phyloP scores from a whole-genome alignment of 53 echinoderm and acorn worm species.

The Arbacia lixula region DNA sequence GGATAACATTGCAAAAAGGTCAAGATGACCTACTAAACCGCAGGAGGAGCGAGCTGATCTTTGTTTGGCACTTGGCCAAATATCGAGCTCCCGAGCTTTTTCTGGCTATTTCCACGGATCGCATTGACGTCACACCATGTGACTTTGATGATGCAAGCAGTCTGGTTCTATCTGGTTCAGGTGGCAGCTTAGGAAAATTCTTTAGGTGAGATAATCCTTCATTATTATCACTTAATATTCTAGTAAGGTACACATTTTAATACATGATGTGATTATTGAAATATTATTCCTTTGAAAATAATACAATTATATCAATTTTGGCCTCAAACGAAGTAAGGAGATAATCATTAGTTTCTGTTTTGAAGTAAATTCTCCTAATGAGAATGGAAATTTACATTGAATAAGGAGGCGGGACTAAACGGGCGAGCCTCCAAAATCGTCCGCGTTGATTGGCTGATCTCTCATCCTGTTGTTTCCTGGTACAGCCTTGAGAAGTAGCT shows the following conservation, averaged over 20 bases:
- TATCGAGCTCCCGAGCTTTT: slow-evolving; percentile 35
- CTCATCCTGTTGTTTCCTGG: slow-evolving; percentile 45
- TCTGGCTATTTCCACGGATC: slow-evolving; percentile 30
- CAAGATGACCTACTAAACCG: too few relatives aligned
- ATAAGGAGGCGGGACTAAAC: slow-evolving; percentile 53
- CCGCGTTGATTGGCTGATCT: slow-evolving; percentile 73
- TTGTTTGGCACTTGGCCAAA: slow-evolving; percentile 26
- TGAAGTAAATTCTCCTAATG: slow-evolving; percentile 78
- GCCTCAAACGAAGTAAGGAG: too few relatives aligned
- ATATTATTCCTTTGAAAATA: too few relatives aligned
- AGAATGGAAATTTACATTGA: slow-evolving; percentile 59
- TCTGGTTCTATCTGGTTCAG: slow-evolving; percentile 44
- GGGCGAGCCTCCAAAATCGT: slow-evolving; percentile 61
- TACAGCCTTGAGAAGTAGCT: slow-evolving; percentile 75
- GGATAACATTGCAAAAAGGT: too few relatives aligned
- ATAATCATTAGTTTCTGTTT: slow-evolving; percentile 1
- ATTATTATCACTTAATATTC: too few relatives aligned
- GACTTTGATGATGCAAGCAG: slow-evolving; percentile 51
- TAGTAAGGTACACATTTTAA: too few relatives aligned
- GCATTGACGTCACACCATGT: slow-evolving; percentile 48
- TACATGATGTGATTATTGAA: too few relatives aligned
- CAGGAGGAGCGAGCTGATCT: too few relatives aligned
- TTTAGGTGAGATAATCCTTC: too few relatives aligned
- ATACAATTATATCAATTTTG: too few relatives aligned
- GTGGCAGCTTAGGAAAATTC: too few relatives aligned